Conservation (phyloP, 2,888 invertebrate species). For the Agrotis exclamationis region DNA sequence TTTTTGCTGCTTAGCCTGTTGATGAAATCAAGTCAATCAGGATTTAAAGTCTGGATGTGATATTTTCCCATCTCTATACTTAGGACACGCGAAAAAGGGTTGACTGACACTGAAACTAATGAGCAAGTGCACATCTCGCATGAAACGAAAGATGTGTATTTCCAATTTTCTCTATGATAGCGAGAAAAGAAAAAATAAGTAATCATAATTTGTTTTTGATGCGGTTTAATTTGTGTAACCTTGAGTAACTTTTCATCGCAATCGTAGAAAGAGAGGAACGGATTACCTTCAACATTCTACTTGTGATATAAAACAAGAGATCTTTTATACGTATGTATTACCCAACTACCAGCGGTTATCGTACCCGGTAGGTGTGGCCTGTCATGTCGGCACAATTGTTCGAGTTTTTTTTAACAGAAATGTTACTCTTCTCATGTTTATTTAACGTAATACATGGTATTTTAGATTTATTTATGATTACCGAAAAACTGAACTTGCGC, state of each 20-base stretch:
- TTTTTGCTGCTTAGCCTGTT: not conserved
- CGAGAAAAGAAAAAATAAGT: not conserved
- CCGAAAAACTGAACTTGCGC: no score
- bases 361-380: not conserved
- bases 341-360: not conserved
- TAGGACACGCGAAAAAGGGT: not conserved
- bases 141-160: not conserved
- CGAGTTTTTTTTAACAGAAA: conserved; percentile 2
- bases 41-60: not conserved
- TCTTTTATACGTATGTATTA: not conserved
- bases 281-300: not conserved
- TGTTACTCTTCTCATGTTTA: not conserved
- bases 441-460: conserved; percentile 1
- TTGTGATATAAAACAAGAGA: not conserved
- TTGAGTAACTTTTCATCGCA: not conserved
- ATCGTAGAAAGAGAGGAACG: not conserved
- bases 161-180: not conserved
- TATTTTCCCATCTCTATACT: not conserved
- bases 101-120: not conserved
- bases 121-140: not conserved
- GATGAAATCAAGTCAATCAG: not conserved
- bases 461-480: no score
- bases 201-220: not conserved
- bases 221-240: not conserved
- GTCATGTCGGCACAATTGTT: conserved; percentile 8